Percentiles rank a stretch among this genome's conserved stretches.
These are phyloP conservation scores for Himalopsyche anomala DNA, from an alignment of 2,888 invertebrate species.

Conservation along the genomic window DNA sequence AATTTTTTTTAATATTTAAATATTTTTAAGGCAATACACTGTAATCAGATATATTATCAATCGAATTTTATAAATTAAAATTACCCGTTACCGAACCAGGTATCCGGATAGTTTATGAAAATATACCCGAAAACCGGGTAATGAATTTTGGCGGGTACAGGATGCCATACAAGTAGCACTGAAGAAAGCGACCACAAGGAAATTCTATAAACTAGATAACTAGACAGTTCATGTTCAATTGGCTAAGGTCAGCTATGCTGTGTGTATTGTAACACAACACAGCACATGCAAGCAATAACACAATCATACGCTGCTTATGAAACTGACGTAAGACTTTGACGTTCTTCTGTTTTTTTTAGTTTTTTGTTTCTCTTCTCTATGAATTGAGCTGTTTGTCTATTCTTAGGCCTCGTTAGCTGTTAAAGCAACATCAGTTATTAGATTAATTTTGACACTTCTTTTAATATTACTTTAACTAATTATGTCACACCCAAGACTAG, in stretches of 20 bases:
- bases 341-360: not conserved
- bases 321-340: constrained; percentile 2
- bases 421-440: constrained; percentile 2
- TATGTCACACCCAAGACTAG: too few species aligned
- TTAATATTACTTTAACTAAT: too few species aligned
- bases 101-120: too few species aligned
- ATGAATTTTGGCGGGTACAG: too few species aligned
- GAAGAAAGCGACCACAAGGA: not conserved
- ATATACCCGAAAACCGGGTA: too few species aligned
- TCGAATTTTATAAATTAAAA: too few species aligned
- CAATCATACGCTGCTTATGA: not conserved
- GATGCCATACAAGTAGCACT: not conserved
- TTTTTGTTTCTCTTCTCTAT: not conserved
- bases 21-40: too few species aligned
- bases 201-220: not conserved
- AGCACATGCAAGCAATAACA: constrained; percentile 13
- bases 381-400: constrained; percentile 14
- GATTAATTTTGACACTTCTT: too few species aligned
- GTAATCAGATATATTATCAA: too few species aligned
- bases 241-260: not conserved
- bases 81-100: too few species aligned
- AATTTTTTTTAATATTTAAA: too few species aligned
- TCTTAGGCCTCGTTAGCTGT: not conserved
- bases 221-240: constrained; percentile 26
- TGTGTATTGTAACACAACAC: not conserved